Evolutionary conservation across 2,888 invertebrate species (phyloP).

Genomic region (Creontiades dilutus): DNA sequence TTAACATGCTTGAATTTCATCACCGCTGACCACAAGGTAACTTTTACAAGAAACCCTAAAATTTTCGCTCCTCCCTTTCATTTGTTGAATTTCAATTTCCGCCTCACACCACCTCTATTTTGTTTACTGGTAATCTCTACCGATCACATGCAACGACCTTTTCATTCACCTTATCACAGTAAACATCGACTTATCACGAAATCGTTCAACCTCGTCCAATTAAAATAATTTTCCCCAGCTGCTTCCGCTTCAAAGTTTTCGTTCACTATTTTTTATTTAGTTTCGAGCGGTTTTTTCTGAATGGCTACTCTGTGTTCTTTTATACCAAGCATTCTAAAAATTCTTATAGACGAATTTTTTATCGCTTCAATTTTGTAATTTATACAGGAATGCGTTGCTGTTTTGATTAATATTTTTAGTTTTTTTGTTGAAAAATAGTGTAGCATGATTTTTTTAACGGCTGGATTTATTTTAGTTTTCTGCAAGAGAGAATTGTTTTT

Average conservation of each 20-base stretch:
- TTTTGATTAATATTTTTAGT: conserved; percentile 16
- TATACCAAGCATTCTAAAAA: neutral
- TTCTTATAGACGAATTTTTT: neutral
- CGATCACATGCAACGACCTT: neutral
- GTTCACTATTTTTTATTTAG: conserved; percentile 55
- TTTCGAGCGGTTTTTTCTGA: neutral
- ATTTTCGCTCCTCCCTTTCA: conserved; percentile 7
- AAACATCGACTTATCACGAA: conserved; percentile 22
- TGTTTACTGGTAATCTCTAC: neutral
- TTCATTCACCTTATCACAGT: conserved; percentile 26
- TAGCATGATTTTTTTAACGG: conserved; percentile 46
- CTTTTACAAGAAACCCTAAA: neutral
- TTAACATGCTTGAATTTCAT: conserved; percentile 70
- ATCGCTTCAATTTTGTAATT: conserved; percentile 5
- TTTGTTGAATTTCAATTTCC: neutral
- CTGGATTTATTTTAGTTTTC: conserved; percentile 40
- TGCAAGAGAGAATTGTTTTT: conserved; percentile 8
- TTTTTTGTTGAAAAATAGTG: conserved; percentile 14
- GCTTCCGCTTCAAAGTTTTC: conserved; percentile 58
- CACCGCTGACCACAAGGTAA: conserved; percentile 63
- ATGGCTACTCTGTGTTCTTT: conserved; percentile 38
- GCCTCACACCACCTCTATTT: conserved; percentile 14
- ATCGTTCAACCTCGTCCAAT: neutral
- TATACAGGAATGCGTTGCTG: conserved; percentile 5
- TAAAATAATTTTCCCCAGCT: neutral